Evolutionary conservation across 2,888 invertebrate species (phyloP), one percentile per base, ranked within the genome.

Genomic region (Eupithecia dodoneata): DNA sequence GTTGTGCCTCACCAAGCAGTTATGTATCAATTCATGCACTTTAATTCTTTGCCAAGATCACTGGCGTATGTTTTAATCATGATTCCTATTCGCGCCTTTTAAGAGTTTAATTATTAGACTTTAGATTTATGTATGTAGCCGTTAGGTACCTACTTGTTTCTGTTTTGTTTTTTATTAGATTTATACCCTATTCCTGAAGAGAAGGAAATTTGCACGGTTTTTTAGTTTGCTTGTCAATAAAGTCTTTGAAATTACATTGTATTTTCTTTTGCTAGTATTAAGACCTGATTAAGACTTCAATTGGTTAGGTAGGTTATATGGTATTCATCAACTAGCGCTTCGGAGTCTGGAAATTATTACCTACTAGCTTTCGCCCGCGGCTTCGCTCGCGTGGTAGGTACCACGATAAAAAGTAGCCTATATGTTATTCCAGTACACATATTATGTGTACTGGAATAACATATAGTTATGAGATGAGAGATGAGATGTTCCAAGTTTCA

Each of bases 201-300:
- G 85, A 84, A 83, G 83, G 82, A 85, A 87, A 84, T 87, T 86
- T 91, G 91, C 90, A 90, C 88, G 91, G 88, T 90, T 88, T 88
- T 91, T 88, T 87, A 89, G 92, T 93, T 91, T 90, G 90, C 90
- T 90, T 90, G 89, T 90, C 87, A 93, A 90, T 91, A 93, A 91
- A 92, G 88, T 88, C 55, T 73, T 76, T 74, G 67, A 76, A 71
- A 73, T 66, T 71, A 59, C 18, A 13, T 15, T 69, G n/a, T 74
- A 12, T 12, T 47, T 67, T 49, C 18, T 67, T 59, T 65, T 65
- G 42, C 13, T 59, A 10, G 1, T 59, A 2, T 5, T n/a, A 52
- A 52, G 13, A 55, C 55, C 30, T 30, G 30, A n/a, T n/a, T n/a
- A n/a, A n/a, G n/a, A n/a, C n/a, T 55, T 55, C 52, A 55, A 6